Evolutionary conservation across 23 tunicate species (phyloP).

Genomic region (Pegea sp.): DNA sequence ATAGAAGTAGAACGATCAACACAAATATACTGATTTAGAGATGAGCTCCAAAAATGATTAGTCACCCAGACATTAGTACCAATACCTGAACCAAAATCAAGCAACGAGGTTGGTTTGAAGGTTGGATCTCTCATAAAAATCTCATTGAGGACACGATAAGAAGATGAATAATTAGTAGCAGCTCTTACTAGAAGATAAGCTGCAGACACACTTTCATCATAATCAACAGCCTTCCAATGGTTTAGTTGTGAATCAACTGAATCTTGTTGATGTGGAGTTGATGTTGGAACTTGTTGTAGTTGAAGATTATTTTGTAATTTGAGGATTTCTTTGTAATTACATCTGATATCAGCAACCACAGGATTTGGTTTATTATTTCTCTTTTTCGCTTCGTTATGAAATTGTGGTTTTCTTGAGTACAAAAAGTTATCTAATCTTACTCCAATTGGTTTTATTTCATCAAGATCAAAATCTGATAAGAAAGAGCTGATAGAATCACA

Average conservation of each 20-base stretch:
- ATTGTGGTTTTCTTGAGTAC: neutral
- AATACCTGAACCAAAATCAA: constrained; percentile 79
- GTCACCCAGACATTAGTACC: constrained; percentile 82
- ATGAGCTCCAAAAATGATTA: constrained; percentile 28
- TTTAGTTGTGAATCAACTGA: no score
- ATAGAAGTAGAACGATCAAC: constrained; percentile 52
- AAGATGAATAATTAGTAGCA: constrained; percentile 43
- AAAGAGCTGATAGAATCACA: no score
- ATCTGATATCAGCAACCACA: no score
- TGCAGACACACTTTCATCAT: constrained; percentile 39
- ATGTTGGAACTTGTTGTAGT: no score
- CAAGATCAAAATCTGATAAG: no score
- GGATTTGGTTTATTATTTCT: no score
- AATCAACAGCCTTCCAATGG: constrained; percentile 26
- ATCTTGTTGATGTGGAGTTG: no score
- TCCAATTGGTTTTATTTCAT: no score
- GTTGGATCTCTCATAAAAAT: constrained; percentile 13
- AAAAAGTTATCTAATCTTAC: no score
- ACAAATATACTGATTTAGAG: constrained; percentile 56
- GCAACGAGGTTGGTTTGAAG: constrained; percentile 28
- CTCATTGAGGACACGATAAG: constrained; percentile 36
- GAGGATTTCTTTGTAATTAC: no score
- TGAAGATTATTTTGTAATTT: no score
- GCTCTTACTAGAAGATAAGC: constrained; percentile 36
- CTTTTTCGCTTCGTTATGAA: no score